Evolutionary conservation across 1,140 invertebrate genomes (phyloP).

Genomic region (Lerema accius): DNA sequence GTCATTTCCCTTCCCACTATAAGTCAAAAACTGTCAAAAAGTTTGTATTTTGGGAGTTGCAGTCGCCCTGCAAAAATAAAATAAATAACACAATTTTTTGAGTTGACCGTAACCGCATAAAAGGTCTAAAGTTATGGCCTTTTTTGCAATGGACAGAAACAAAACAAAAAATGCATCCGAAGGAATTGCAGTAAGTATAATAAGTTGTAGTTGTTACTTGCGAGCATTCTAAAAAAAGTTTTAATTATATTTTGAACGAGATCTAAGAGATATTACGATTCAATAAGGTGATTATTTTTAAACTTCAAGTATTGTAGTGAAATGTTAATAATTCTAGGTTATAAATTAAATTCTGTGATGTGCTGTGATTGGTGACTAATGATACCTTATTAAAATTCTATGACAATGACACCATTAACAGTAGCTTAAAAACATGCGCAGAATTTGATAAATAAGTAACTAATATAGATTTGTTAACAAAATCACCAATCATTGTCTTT

Average conservation of each 20-base stretch:
- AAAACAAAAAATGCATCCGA: slow-evolving; percentile 74
- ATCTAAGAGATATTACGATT: too few species aligned
- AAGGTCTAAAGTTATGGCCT: slow-evolving; percentile 5
- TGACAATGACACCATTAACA: slow-evolving; percentile 9
- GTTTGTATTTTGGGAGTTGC: too few species aligned
- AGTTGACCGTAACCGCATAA: too few species aligned
- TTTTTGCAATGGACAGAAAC: slow-evolving; percentile 54
- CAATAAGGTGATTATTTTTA: slow-evolving; percentile 1
- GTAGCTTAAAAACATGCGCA: neutral
- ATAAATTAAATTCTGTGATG: neutral
- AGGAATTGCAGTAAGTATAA: slow-evolving; percentile 71
- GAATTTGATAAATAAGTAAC: too few species aligned
- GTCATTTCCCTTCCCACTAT: too few species aligned
- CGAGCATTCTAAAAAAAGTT: neutral
- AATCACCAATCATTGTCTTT: slow-evolving; percentile 9
- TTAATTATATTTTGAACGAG: too few species aligned
- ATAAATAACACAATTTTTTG: too few species aligned
- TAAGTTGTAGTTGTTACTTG: neutral
- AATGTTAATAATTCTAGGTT: too few species aligned
- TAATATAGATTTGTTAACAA: neutral
- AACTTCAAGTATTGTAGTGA: neutral
- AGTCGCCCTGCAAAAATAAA: too few species aligned
- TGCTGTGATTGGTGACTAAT: slow-evolving; percentile 31
- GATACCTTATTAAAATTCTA: slow-evolving; percentile 22
- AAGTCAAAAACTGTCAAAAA: too few species aligned